phyloP scores from a whole-genome alignment of 2,797 vertebrate species.

The Capromys pilorides region DNA sequence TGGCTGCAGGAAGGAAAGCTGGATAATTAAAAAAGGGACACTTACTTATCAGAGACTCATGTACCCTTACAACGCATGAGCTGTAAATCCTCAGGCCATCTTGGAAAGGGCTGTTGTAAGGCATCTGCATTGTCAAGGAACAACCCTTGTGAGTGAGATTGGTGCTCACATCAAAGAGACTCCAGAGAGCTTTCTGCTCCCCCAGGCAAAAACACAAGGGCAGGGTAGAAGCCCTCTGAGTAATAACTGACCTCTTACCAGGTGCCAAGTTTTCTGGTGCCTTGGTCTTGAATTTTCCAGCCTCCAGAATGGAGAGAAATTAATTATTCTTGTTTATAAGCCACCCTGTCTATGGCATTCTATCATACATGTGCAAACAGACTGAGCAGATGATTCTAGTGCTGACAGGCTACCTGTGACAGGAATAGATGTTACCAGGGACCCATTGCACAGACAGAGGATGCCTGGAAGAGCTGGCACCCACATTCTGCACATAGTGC shows the following conservation, averaged over 20 bases:
- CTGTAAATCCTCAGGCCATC: background rate
- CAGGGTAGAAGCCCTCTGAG: no score
- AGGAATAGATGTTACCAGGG: no score
- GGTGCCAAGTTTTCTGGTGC: background rate
- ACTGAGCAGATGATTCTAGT: background rate
- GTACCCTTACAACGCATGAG: no score
- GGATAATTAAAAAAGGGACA: background rate
- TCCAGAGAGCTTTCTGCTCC: no score
- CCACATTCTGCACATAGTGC: no score
- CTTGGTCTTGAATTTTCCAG: background rate
- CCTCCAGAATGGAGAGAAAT: background rate
- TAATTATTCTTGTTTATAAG: background rate
- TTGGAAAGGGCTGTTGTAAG: background rate
- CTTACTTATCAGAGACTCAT: background rate
- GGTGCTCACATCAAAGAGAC: no score
- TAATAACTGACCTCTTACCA: background rate
- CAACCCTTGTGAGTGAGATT: background rate
- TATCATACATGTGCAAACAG: background rate
- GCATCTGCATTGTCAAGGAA: background rate
- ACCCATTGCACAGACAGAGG: background rate
- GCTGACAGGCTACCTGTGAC: background rate
- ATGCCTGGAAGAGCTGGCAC: background rate
- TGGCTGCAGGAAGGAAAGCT: background rate
- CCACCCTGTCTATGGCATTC: background rate
- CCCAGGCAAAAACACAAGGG: background rate